Base-by-base conservation (phyloP, 2,888 invertebrate genomes). In the Metopia argyrocephala region DNA sequence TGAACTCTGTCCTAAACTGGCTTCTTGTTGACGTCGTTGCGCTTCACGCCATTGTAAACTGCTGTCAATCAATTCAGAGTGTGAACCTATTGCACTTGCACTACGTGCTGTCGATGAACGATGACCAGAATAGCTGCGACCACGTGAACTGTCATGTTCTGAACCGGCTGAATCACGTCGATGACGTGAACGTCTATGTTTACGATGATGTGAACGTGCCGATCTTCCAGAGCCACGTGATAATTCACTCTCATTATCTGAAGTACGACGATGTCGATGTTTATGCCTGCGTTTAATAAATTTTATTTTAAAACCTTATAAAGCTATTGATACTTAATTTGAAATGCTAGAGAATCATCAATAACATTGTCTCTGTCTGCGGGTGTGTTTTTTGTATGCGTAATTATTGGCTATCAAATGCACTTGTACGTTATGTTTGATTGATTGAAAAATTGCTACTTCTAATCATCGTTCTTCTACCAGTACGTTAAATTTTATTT, bases 41-140 rank as follows among this genome's bases (percentile, higher is more conserved):
- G 96, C 95, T 91, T 97, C 96, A 85, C 94, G 94, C 97, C 97
- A 97, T 89, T 97, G 97, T 68, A 94, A 93, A 85, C 95, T 96
- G 6, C 96, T 96, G 88, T 97, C 96, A 59, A 97, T 94, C 86
- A 97, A 92, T 90, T 96, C 96, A 5, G 81, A 78, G 45, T 81
- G 74, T 27, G 74, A 81, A 28, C 81, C 78, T n/a, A 81, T 69
- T 74, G 93, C 92, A 45, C 86, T 85, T 50, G 86, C 87, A 79
- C 89, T 89, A 79, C 89, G 88, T 86, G 88, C 87, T 28, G 91
- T 90, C 31, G 90, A 90, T 84, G 89, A 86, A 75, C 90, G 87
- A 85, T 90, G 90, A 25, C 90, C 90, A 31, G 90, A 90, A 84
- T 90, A 90, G 76, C 90, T 90, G 75, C 90, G 89, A 71, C 89